Conservation (phyloP, 2,888 invertebrate genomes). For the Sycophila texana region DNA sequence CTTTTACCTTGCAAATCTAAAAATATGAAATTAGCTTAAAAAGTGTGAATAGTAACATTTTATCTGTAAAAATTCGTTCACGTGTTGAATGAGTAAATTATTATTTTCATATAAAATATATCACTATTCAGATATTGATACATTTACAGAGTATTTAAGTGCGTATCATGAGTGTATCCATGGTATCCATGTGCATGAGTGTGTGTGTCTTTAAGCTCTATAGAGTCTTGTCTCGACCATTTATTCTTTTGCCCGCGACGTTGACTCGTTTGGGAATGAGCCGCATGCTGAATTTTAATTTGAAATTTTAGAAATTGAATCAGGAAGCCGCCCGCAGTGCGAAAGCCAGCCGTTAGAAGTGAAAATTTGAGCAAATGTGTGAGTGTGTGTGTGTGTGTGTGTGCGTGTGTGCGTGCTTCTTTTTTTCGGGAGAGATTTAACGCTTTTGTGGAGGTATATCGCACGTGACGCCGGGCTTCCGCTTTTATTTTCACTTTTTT, state of each 20-base stretch:
- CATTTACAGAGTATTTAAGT: too few relatives aligned
- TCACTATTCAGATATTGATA: too few relatives aligned
- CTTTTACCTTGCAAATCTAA: too few relatives aligned
- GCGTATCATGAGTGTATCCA: too few relatives aligned
- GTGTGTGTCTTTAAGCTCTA: too few relatives aligned
- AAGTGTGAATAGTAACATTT: background rate
- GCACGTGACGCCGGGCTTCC: slow-evolving; percentile 7
- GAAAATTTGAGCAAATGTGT: slow-evolving; percentile 1
- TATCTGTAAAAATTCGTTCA: too few relatives aligned
- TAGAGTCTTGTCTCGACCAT: background rate
- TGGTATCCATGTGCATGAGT: too few relatives aligned
- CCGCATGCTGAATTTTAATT: slow-evolving; percentile 38
- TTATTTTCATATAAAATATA: too few relatives aligned
- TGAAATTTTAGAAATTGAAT: slow-evolving; percentile 31
- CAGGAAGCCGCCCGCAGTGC: background rate
- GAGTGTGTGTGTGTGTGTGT: background rate
- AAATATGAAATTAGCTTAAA: too few relatives aligned
- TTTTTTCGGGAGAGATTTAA: slow-evolving; percentile 12
- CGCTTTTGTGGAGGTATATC: background rate
- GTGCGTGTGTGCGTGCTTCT: background rate
- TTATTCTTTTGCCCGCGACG: background rate
- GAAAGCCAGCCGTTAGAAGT: slow-evolving; percentile 16
- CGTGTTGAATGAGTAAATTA: too few relatives aligned
- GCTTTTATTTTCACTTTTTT: slow-evolving; percentile 12
- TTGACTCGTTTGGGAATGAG: slow-evolving; percentile 12